Percentiles rank a stretch among this genome's conserved stretches.
phyloP scores from a whole-genome alignment of 2,113 vertebrate genomes.

The Dicentrarchus labrax region DNA sequence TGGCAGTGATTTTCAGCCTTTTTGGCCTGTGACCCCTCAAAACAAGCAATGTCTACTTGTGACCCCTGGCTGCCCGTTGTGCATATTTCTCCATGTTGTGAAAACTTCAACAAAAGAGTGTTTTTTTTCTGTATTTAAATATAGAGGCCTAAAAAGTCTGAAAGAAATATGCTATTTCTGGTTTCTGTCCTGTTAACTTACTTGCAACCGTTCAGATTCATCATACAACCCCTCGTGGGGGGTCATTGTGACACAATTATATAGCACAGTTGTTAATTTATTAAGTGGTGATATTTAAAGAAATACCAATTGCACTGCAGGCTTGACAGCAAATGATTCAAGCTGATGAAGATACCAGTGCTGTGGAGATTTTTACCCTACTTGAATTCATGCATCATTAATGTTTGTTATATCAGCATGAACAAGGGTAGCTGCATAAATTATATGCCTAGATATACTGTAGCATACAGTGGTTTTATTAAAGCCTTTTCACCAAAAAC shows the following conservation, averaged over 20 bases:
- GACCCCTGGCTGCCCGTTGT: too few species aligned
- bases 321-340: background rate
- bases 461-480: background rate
- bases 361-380: background rate
- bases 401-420: background rate
- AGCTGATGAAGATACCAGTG: background rate
- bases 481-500: too few species aligned
- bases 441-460: background rate
- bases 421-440: background rate
- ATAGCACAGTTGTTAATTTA: background rate
- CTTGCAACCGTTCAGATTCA: too few species aligned
- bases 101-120: background rate
- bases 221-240: too few species aligned
- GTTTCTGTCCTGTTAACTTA: background rate
- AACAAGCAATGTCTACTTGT: background rate
- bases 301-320: background rate
- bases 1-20: background rate
- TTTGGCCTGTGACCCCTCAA: background rate
- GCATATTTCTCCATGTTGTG: background rate
- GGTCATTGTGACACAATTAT: background rate
- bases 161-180: background rate
- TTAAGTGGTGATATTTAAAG: slow-evolving; percentile 1
- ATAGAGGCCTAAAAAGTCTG: too few species aligned
- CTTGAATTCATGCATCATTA: background rate
- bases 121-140: background rate